These are phyloP conservation scores for Ostrea edulis DNA, from an alignment of 1,140 invertebrate species.

Conservation along the genomic window DNA sequence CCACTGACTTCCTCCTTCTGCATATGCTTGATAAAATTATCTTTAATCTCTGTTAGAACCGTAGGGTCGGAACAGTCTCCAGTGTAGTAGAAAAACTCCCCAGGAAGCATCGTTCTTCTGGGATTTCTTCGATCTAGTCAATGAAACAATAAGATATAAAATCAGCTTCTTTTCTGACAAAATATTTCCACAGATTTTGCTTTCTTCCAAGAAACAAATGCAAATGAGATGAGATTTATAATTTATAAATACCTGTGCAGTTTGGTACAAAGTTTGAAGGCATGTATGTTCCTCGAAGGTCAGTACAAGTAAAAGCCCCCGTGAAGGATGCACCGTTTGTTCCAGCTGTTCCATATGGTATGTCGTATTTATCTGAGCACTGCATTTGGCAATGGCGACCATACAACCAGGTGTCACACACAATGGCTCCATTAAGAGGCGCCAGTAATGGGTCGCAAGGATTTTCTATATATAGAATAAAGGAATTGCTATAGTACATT, in stretches of 20 bases:
- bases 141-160: not conserved
- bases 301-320: slow-evolving; percentile 49
- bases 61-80: slow-evolving; percentile 5
- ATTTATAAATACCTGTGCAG: slow-evolving; percentile 42
- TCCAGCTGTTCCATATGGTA: slow-evolving; percentile 33
- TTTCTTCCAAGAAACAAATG: too few relatives aligned
- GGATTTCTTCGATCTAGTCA: slow-evolving; percentile 7
- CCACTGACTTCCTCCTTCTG: not conserved
- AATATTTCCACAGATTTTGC: too few relatives aligned
- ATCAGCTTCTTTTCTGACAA: too few relatives aligned
- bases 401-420: slow-evolving; percentile 49
- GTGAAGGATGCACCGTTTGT: slow-evolving; percentile 37
- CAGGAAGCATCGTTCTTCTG: not conserved
- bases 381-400: slow-evolving; percentile 48
- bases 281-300: slow-evolving; percentile 40
- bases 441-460: slow-evolving; percentile 28
- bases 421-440: slow-evolving; percentile 49
- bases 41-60: slow-evolving; percentile 14
- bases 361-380: slow-evolving; percentile 46
- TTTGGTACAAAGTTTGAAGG: slow-evolving; percentile 41
- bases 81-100: slow-evolving; percentile 39
- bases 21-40: slow-evolving; percentile 29
- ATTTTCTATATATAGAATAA: slow-evolving; percentile 42
- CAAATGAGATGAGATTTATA: too few relatives aligned
- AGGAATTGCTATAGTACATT: not conserved